A percentile compares a stretch with the other conserved stretches of the same genome.
Evolutionary conservation across 2,888 invertebrate genomes (phyloP).

Genomic region (Meteorus cinctellus): DNA sequence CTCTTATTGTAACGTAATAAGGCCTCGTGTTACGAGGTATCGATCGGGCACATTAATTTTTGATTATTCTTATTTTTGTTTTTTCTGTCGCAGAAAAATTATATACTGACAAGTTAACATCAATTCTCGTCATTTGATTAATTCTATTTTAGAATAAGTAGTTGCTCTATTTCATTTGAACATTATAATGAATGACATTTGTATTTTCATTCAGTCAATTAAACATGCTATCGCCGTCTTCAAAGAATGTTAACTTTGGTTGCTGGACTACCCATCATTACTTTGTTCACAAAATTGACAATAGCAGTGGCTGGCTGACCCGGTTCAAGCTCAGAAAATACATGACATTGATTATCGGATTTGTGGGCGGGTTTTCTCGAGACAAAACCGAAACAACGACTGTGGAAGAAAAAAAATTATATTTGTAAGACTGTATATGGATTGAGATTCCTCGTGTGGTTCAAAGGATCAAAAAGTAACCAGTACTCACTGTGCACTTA

Average conservation of each 20-base stretch:
- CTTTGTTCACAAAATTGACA: conserved; percentile 90
- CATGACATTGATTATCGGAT: conserved; percentile 96
- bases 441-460: too few species aligned
- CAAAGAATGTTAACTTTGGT: conserved; percentile 76
- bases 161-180: conserved; percentile 16
- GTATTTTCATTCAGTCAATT: conserved; percentile 16
- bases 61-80: conserved; percentile 41
- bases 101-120: background rate
- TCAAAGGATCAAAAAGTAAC: background rate
- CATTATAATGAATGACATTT: background rate
- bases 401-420: conserved; percentile 70
- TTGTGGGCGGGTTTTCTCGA: conserved; percentile 89
- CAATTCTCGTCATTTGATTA: background rate
- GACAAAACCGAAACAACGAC: conserved; percentile 96
- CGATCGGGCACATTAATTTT: conserved; percentile 35
- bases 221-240: conserved; percentile 44
- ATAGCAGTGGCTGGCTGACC: conserved; percentile 96
- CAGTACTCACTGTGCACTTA: conserved; percentile 81
- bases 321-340: conserved; percentile 96
- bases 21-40: conserved; percentile 30
- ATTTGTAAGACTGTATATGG: background rate
- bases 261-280: conserved; percentile 78
- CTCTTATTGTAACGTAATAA: conserved; percentile 12
- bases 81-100: background rate
- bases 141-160: conserved; percentile 5